Evolutionary conservation across 2,113 vertebrate genomes (phyloP), one percentile per base, ranked within the genome.

Genomic region (Salvator merianae): DNA sequence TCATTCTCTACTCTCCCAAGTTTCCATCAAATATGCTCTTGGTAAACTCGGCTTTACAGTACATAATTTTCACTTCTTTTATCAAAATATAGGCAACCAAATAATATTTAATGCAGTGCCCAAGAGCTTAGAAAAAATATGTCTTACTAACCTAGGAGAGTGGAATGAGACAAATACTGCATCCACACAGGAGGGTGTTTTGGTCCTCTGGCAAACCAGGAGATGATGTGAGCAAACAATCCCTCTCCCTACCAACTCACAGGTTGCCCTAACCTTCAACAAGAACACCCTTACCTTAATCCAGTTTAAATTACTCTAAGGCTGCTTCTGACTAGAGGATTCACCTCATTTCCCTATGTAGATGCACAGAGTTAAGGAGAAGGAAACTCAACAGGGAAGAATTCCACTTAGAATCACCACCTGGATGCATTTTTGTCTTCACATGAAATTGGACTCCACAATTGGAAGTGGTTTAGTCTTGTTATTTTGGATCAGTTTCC

Each of bases 81-180:
- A 72, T 77, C 20, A 65, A 88, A 90, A 16, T 13, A 50, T 70
- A 68, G 3, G 12, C 82, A 84, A 32, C n/a, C 88, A 82, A 88
- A 43, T 47, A 13, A 18, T 0, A 16, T 74, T 18, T 82, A 79
- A 78, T 70, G 55, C 18, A 2, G 55, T 59, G 20, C 18, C 55
- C 55, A 59, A 59, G 53, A 13, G 14, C 53, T 55, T 20, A 59
- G 55, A 59, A 59, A 59, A 59, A 59, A 76, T 18, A 12, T 62
- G 0, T 32, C 53, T 82, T 89, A 32, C 82, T 79, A 1, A 18
- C 7, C 87, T 85, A 74, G 10, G 88, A 90, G 84, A 72, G 38
- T 18, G 53, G 38, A 72, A 77, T 80, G 40, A 6, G 7, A 43
- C 4, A 5, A 80, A 30, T 77, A 2, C 20, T 72, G 3, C 20